phyloP scores from a whole-genome alignment of 2,113 vertebrate genomes.

The Agelaius tricolor region DNA sequence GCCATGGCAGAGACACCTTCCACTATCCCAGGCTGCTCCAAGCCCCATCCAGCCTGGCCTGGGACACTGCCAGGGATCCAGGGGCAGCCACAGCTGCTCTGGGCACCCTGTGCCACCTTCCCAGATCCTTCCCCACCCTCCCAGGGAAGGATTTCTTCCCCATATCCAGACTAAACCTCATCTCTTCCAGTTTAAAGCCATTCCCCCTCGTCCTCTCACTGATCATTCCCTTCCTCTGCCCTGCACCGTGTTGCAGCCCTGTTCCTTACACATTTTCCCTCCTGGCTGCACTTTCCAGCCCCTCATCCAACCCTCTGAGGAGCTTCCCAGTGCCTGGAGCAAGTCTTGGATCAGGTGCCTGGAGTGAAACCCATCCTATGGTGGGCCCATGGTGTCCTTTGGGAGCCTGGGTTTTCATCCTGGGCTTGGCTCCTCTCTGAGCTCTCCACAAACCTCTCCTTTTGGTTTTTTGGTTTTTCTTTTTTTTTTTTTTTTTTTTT shows the following conservation, averaged over 20 bases:
- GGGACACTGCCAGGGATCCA: accelerated
- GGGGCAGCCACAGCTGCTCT: background rate
- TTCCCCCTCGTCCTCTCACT: background rate
- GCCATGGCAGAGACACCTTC: background rate
- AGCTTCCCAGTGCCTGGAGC: background rate
- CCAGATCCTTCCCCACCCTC: background rate
- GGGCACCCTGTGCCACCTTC: background rate
- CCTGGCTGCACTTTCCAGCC: background rate
- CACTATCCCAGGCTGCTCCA: accelerated
- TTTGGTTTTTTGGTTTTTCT: too few relatives aligned
- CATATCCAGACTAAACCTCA: background rate
- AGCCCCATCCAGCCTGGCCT: background rate
- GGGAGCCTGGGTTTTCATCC: background rate
- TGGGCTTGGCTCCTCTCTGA: background rate
- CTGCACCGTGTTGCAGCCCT: background rate
- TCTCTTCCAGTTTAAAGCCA: background rate
- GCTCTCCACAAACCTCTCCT: background rate
- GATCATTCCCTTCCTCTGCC: background rate
- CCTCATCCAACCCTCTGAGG: background rate
- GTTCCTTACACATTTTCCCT: background rate
- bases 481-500: too few relatives aligned
- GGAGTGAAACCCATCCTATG: background rate
- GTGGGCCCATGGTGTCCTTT: background rate
- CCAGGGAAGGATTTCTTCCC: accelerated
- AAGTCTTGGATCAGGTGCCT: slow-evolving; percentile 5